Evolutionary conservation across 2,888 invertebrate species (phyloP).

Genomic region (Sarcophaga rosellei): DNA sequence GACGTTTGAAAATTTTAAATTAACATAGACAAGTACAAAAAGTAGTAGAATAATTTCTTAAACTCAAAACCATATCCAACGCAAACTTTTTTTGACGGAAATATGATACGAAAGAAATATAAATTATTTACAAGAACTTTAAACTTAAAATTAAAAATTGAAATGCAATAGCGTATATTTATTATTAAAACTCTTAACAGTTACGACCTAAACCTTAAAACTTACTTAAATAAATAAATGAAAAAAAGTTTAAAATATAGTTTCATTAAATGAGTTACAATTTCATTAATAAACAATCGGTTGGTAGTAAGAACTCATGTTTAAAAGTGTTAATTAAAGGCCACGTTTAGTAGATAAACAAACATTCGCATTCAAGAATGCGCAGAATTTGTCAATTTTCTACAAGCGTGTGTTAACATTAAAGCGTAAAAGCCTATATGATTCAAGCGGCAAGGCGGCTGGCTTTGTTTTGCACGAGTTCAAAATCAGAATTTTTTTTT

Average conservation of each 20-base stretch:
- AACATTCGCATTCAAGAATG: background rate
- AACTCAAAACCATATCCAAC: slow-evolving; percentile 17
- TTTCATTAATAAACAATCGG: background rate
- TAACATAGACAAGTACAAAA: background rate
- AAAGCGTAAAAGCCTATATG: background rate
- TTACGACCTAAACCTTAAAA: background rate
- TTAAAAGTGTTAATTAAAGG: background rate
- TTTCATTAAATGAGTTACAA: background rate
- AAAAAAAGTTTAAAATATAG: background rate
- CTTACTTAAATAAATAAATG: background rate
- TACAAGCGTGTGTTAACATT: background rate
- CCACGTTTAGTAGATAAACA: background rate
- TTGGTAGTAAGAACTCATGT: background rate
- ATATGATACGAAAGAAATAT: background rate
- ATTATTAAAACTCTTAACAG: background rate
- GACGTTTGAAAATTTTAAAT: slow-evolving; percentile 23
- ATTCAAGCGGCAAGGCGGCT: background rate
- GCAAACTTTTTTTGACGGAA: background rate
- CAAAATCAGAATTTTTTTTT: background rate
- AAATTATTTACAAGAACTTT: background rate
- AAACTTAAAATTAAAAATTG: background rate
- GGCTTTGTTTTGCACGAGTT: background rate
- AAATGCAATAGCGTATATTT: too few relatives aligned
- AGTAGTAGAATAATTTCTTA: background rate
- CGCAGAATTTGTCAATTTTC: background rate